A percentile compares a stretch with the other conserved stretches of the same genome.
Conservation (phyloP, 2,888 invertebrate genomes). For the Drosophila tanythrix region DNA sequence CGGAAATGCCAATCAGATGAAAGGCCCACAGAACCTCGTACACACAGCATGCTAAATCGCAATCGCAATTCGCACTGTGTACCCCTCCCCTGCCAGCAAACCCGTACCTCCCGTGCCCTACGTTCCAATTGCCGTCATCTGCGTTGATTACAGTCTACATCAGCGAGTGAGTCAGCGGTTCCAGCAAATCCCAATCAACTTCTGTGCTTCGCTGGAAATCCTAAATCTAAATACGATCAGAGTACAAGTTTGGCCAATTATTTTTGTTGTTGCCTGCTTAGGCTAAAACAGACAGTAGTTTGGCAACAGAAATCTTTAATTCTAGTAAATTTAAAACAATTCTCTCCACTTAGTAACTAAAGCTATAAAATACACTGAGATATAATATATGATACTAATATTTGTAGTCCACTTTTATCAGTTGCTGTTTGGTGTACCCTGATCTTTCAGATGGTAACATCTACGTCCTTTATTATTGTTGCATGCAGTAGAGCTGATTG, state of each 20-base stretch:
- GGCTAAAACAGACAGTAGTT: slow-evolving; percentile 13
- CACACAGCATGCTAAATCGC: slow-evolving; percentile 28
- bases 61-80: slow-evolving; percentile 17
- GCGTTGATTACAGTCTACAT: slow-evolving; percentile 57
- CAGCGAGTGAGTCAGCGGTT: slow-evolving; percentile 46
- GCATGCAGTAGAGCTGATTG: slow-evolving; percentile 57
- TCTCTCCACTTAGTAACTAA: slow-evolving; percentile 43
- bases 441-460: slow-evolving; percentile 8
- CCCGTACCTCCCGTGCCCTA: slow-evolving; percentile 12
- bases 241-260: slow-evolving; percentile 67
- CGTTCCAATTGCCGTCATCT: slow-evolving; percentile 35
- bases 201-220: slow-evolving; percentile 33
- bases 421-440: slow-evolving; percentile 65
- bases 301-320: slow-evolving; percentile 51
- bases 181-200: slow-evolving; percentile 25
- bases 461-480: slow-evolving; percentile 34
- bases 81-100: neutral
- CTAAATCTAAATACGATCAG: slow-evolving; percentile 41
- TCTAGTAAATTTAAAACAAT: slow-evolving; percentile 25
- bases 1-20: slow-evolving; percentile 81
- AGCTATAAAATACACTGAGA: slow-evolving; percentile 26
- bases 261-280: slow-evolving; percentile 27
- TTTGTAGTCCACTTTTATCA: slow-evolving; percentile 55
- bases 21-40: slow-evolving; percentile 49
- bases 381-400: neutral